Evolutionary conservation across 2,888 invertebrate genomes (phyloP), one percentile per base, ranked within the genome.

Genomic region (Oxystoma pomonae): DNA sequence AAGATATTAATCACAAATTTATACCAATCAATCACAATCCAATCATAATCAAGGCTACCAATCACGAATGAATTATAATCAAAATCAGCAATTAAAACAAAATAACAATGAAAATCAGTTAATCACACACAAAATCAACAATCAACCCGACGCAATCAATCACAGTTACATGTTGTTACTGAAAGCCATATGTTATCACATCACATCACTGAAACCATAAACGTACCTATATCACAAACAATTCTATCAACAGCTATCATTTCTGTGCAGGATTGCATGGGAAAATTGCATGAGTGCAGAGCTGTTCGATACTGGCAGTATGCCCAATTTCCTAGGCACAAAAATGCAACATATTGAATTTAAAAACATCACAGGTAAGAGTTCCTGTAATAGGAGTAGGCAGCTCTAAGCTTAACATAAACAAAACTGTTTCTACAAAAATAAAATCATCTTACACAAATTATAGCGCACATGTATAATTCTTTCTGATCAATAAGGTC

Each of bases 381-480:
- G 17, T 53, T 17, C 20, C 53, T n/a, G 60, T 60, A 20, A 53
- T 52, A 20, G 60, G 60, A 20, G 16, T 60, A 60, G 55, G 55
- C 19, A 52, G 55, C n/a, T 2, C 55, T 20, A 60, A 17, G 19
- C 20, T 55, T 20, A 60, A 60, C 20, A 20, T 60, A 18, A 55
- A 52, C 18, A 16, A 60, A 20, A 52, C 1, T 20, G 51, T 52
- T 60, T 21, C 1, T 53, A 52, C 22, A 17, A 60, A n/a, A 53
- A 55, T 60, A 7, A 55, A 20, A 21, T 53, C 20, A 20, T 7
- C 16, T 21, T 53, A 2, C 53, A 53, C 53, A 5, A 19, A 16
- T 16, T 53, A 53, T 53, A n/a, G n/a, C n/a, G n/a, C 16, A 17
- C 19, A 61, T 57, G 56, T 61, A 61, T 49, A 18, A n/a, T 61